phyloP scores from a whole-genome alignment of 2,888 invertebrate genomes.

The Napeogenes inachia region DNA sequence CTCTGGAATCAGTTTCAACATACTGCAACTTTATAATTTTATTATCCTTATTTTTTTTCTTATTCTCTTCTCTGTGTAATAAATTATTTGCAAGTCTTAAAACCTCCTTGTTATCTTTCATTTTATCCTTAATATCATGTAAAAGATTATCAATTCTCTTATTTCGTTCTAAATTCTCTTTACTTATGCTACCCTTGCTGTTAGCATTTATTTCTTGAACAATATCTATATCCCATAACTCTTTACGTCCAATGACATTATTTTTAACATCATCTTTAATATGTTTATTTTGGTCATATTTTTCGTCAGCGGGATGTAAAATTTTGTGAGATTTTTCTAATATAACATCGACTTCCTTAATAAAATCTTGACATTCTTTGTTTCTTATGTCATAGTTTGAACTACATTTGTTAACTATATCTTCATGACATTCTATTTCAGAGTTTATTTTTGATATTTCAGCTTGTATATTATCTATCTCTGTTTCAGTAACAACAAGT shows the following conservation, averaged over 20 bases:
- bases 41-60: conserved; percentile 37
- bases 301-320: conserved; percentile 47
- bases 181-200: conserved; percentile 42
- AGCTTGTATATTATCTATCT: conserved; percentile 59
- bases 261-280: background rate
- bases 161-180: conserved; percentile 50
- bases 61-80: conserved; percentile 52
- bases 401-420: conserved; percentile 57
- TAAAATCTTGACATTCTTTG: conserved; percentile 60
- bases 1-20: conserved; percentile 35
- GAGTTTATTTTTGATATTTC: conserved; percentile 58
- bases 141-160: conserved; percentile 58
- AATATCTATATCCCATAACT: conserved; percentile 52
- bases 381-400: conserved; percentile 55
- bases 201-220: conserved; percentile 36
- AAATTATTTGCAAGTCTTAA: conserved; percentile 59
- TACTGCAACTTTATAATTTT: conserved; percentile 36
- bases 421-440: conserved; percentile 61
- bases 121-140: conserved; percentile 63
- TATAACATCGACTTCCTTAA: conserved; percentile 63
- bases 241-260: conserved; percentile 43
- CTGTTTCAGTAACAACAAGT: conserved; percentile 44
- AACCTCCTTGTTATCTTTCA: conserved; percentile 69
- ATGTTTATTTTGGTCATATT: background rate
- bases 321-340: conserved; percentile 58